phyloP scores from a whole-genome alignment of 2,888 invertebrate species.

The Rhaphigaster nebulosa region DNA sequence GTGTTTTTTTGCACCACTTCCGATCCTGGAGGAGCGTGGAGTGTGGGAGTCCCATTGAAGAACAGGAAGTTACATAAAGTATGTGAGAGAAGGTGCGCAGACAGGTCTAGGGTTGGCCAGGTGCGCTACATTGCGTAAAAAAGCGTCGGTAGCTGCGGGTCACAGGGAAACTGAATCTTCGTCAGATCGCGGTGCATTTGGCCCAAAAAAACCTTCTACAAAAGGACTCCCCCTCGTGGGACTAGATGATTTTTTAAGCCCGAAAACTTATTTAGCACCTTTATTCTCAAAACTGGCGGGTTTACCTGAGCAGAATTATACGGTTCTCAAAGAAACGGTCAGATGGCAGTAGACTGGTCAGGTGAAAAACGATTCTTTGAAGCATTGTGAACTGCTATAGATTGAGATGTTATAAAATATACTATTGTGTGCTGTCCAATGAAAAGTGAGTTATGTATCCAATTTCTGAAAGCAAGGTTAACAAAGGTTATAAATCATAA shows the following conservation, averaged over 20 bases:
- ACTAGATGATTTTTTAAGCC: constrained; percentile 12
- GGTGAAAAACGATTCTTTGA: constrained; percentile 29
- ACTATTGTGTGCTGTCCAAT: not conserved
- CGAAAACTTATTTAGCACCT: constrained; percentile 29
- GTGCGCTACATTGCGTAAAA: constrained; percentile 25
- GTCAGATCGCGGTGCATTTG: not conserved
- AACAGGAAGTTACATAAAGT: constrained; percentile 48
- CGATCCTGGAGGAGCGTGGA: not conserved
- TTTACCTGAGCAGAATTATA: constrained; percentile 41
- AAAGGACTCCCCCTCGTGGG: not conserved
- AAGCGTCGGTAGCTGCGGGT: not conserved
- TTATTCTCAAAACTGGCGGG: not conserved
- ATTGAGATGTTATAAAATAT: constrained; percentile 27
- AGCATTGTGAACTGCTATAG: not conserved
- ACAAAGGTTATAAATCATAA: not conserved
- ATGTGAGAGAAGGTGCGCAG: constrained; percentile 32
- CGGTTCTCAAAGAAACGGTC: constrained; percentile 35
- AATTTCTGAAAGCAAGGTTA: not conserved
- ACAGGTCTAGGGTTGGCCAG: constrained; percentile 38
- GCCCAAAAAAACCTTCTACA: not conserved
- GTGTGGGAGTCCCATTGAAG: constrained; percentile 44
- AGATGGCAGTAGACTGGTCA: constrained; percentile 21
- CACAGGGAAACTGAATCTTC: not conserved
- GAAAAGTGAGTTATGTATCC: not conserved
- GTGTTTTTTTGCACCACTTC: constrained; percentile 2